Evolutionary conservation across 2,113 vertebrate genomes (phyloP).

Genomic region (Holacanthus passer): DNA sequence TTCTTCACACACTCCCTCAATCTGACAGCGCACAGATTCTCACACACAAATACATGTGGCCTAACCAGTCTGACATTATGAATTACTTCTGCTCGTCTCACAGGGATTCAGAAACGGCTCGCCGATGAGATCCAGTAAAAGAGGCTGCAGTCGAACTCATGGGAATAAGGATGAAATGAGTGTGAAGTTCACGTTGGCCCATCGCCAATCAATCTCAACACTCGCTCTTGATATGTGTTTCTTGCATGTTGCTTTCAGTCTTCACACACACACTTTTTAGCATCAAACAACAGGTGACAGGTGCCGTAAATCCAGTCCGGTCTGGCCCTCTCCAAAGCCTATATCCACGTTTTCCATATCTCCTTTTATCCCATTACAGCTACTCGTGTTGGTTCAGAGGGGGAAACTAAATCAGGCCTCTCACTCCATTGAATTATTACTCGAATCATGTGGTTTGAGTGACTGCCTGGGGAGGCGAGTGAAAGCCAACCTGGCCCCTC

Average conservation of each 20-base stretch:
- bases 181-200: constrained; percentile 17
- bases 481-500: constrained; percentile 39
- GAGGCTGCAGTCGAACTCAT: constrained; percentile 22
- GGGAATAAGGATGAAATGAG: constrained; percentile 27
- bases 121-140: constrained; percentile 11
- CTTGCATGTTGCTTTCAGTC: background rate
- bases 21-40: constrained; percentile 42
- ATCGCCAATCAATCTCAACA: constrained; percentile 34
- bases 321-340: background rate
- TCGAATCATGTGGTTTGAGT: constrained; percentile 66
- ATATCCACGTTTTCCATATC: constrained; percentile 60
- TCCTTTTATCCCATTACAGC: constrained; percentile 61
- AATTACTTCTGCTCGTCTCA: constrained; percentile 46
- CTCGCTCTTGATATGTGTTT: constrained; percentile 20
- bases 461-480: constrained; percentile 60
- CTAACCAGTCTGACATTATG: constrained; percentile 26
- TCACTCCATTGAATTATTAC: constrained; percentile 71
- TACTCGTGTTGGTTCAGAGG: constrained; percentile 40
- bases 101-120: constrained; percentile 30
- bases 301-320: constrained; percentile 42
- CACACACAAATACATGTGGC: constrained; percentile 15
- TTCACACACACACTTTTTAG: background rate
- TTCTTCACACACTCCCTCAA: background rate
- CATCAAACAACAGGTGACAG: constrained; percentile 18
- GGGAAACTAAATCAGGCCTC: constrained; percentile 54